Evolutionary conservation across 2,797 vertebrate genomes (phyloP).

Genomic region (Scolopax bukidnonensis): DNA sequence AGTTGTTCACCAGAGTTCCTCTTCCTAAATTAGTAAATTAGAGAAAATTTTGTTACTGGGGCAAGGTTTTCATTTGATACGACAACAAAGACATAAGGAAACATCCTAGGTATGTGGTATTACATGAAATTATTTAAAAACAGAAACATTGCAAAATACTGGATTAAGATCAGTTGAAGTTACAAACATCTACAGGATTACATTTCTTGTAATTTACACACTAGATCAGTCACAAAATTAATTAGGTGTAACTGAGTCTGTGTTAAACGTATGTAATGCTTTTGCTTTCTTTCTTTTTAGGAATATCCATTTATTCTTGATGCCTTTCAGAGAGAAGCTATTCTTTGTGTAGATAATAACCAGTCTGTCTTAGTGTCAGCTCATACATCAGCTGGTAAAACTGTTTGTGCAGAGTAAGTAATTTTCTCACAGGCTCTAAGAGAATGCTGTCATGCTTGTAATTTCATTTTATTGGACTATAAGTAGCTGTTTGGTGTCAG

Average conservation of each 20-base stretch:
- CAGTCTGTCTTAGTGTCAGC: slow-evolving; percentile 97
- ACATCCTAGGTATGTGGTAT: neutral
- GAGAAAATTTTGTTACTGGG: neutral
- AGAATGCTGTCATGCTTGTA: neutral
- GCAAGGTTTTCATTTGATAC: neutral
- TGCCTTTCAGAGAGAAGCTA: slow-evolving; percentile 96
- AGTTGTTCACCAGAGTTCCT: neutral
- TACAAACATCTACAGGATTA: neutral
- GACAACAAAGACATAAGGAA: neutral
- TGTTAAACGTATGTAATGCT: neutral
- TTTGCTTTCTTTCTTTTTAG: slow-evolving; percentile 75
- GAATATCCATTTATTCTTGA: slow-evolving; percentile 97
- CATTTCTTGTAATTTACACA: neutral
- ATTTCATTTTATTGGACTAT: neutral
- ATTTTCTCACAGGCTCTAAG: neutral
- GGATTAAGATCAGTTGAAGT: neutral
- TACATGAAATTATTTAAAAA: neutral
- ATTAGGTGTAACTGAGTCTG: neutral
- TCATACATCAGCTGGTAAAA: slow-evolving; percentile 98
- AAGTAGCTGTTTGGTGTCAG: neutral
- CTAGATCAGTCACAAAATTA: neutral
- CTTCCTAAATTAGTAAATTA: neutral
- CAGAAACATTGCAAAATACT: neutral
- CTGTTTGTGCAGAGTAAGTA: slow-evolving; percentile 98
- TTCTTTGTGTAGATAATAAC: slow-evolving; percentile 96